phyloP scores from a whole-genome alignment of 2,113 vertebrate species.

The Neotoma lepida region DNA sequence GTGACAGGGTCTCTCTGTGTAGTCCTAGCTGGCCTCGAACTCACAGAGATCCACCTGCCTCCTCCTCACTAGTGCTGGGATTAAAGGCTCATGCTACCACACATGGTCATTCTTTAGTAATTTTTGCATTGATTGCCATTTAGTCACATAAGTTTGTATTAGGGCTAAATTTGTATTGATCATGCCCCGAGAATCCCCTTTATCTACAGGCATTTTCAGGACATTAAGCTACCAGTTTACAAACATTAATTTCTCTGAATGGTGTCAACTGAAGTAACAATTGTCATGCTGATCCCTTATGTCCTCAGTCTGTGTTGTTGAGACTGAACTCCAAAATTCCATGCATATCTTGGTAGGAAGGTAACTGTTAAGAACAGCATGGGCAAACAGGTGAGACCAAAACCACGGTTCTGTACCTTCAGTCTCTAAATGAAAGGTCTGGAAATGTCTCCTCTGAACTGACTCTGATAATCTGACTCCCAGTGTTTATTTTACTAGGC shows the following conservation, averaged over 20 bases:
- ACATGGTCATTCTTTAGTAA: not conserved
- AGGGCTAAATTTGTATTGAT: slow-evolving; percentile 37
- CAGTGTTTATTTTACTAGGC: not conserved
- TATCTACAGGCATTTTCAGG: not conserved
- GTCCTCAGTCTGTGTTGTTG: not conserved
- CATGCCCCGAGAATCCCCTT: not conserved
- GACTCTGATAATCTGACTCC: not conserved
- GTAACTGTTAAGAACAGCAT: not conserved
- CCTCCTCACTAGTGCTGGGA: not conserved
- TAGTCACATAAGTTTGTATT: slow-evolving; percentile 53
- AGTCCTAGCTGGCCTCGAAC: not conserved
- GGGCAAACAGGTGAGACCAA: not conserved
- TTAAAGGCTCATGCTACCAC: not conserved
- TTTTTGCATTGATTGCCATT: slow-evolving; percentile 15
- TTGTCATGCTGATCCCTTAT: not conserved
- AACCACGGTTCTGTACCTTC: not conserved
- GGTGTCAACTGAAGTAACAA: slow-evolving; percentile 9
- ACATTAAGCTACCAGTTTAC: slow-evolving; percentile 29
- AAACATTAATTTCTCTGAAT: slow-evolving; percentile 50
- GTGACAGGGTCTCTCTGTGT: not conserved
- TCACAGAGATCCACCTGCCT: not conserved
- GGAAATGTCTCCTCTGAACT: not conserved
- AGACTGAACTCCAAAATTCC: not conserved
- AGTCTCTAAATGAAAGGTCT: slow-evolving; percentile 10
- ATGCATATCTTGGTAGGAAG: not conserved